Evolutionary conservation across 2,888 invertebrate genomes (phyloP).

Genomic region (Coelopa pilipes): DNA sequence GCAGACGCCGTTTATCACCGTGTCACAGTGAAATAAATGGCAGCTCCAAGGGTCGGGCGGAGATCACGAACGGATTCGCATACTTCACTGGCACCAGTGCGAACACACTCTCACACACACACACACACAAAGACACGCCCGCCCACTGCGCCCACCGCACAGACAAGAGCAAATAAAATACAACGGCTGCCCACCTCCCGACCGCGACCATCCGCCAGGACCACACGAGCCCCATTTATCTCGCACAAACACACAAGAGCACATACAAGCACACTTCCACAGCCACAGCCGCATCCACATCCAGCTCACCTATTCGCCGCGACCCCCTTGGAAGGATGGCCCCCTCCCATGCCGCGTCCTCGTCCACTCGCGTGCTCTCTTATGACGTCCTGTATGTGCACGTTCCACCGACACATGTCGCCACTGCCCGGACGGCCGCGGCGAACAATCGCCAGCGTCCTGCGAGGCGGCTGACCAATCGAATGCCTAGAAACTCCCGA

Average conservation of each 20-base stretch:
- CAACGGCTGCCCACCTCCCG: background rate
- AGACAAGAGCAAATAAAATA: background rate
- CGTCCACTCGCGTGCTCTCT: too few species aligned
- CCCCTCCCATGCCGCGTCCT: too few species aligned
- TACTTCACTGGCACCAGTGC: background rate
- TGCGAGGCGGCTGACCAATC: slow-evolving; percentile 40
- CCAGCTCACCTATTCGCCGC: too few species aligned
- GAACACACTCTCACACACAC: background rate
- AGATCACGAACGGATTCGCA: too few species aligned
- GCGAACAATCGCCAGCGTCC: background rate
- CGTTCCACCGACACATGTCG: too few species aligned
- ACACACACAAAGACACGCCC: background rate
- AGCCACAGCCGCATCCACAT: too few species aligned
- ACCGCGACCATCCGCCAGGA: background rate
- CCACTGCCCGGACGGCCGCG: background rate
- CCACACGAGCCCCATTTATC: background rate
- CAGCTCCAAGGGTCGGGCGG: too few species aligned
- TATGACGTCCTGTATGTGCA: too few species aligned
- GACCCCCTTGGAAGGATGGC: too few species aligned
- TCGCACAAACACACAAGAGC: slow-evolving; percentile 7
- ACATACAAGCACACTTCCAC: slow-evolving; percentile 11
- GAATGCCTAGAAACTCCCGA: slow-evolving; percentile 39
- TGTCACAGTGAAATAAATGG: too few species aligned
- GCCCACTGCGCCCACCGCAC: background rate
- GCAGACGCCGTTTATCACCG: too few species aligned